A percentile compares a stretch with the other conserved stretches of the same genome.
These are phyloP conservation scores for Mustela lutreola DNA, from an alignment of 2,113 vertebrate species.

Conservation along the genomic window DNA sequence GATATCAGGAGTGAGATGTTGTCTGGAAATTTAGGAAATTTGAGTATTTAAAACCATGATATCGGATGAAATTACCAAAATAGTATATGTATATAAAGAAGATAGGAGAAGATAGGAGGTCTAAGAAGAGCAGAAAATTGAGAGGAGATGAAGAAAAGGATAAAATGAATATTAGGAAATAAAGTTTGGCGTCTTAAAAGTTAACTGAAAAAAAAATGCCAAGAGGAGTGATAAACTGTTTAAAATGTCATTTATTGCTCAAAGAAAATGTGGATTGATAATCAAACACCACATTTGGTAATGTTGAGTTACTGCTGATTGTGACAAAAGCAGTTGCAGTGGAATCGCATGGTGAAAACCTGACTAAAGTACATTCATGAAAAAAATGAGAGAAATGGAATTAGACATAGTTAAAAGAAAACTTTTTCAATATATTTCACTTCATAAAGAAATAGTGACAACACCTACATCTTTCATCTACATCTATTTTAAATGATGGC, in stretches of 20 bases:
- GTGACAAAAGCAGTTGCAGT: background rate
- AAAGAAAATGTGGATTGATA: background rate
- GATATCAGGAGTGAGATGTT: background rate
- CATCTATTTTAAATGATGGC: background rate
- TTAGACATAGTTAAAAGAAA: background rate
- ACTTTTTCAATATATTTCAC: background rate
- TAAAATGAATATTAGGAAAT: background rate
- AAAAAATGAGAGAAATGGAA: background rate
- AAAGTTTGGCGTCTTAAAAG: background rate
- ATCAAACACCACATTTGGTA: background rate
- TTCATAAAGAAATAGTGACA: background rate
- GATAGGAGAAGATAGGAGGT: background rate
- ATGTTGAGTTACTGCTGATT: background rate
- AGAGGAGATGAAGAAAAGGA: background rate
- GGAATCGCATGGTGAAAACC: background rate
- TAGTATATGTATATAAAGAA: background rate
- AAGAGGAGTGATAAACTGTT: background rate
- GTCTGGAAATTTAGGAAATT: background rate
- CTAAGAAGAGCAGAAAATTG: background rate
- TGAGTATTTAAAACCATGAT: background rate
- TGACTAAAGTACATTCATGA: background rate
- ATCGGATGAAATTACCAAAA: background rate
- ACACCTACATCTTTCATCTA: background rate
- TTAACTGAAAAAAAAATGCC: background rate
- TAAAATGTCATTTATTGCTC: background rate